phyloP scores from a whole-genome alignment of 2,888 invertebrate species.

The Catocala sponsa region DNA sequence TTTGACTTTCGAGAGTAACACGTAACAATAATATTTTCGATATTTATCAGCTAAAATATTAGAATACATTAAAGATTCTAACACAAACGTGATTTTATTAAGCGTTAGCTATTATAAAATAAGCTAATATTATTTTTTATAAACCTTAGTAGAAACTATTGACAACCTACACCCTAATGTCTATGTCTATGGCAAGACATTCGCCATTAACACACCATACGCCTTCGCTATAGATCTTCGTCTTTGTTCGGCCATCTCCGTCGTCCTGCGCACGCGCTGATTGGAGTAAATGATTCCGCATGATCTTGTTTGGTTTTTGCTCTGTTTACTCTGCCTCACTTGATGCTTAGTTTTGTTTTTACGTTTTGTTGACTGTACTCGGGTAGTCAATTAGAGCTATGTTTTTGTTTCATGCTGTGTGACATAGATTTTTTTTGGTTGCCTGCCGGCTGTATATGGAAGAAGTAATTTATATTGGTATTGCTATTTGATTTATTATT shows the following conservation, averaged over 20 bases:
- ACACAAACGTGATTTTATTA: too few species aligned
- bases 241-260: conserved; percentile 67
- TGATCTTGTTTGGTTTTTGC: conserved; percentile 82
- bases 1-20: neutral
- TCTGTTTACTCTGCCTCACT: conserved; percentile 75
- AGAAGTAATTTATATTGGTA: conserved; percentile 12
- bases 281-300: conserved; percentile 85
- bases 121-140: too few species aligned
- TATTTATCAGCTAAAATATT: too few species aligned
- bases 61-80: too few species aligned
- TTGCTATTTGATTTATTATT: conserved; percentile 10
- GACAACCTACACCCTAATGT: conserved; percentile 8
- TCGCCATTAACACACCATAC: conserved; percentile 44
- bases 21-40: too few species aligned
- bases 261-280: conserved; percentile 64
- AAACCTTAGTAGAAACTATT: too few species aligned
- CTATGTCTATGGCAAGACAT: conserved; percentile 37
- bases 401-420: conserved; percentile 32
- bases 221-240: conserved; percentile 52
- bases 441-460: conserved; percentile 2
- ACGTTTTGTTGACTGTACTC: conserved; percentile 51
- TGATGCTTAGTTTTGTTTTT: conserved; percentile 69
- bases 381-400: conserved; percentile 75
- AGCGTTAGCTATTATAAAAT: too few species aligned
- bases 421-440: conserved; percentile 25